Evolutionary conservation across 2,113 vertebrate genomes (phyloP).

Genomic region (Nothoprocta perdicaria): DNA sequence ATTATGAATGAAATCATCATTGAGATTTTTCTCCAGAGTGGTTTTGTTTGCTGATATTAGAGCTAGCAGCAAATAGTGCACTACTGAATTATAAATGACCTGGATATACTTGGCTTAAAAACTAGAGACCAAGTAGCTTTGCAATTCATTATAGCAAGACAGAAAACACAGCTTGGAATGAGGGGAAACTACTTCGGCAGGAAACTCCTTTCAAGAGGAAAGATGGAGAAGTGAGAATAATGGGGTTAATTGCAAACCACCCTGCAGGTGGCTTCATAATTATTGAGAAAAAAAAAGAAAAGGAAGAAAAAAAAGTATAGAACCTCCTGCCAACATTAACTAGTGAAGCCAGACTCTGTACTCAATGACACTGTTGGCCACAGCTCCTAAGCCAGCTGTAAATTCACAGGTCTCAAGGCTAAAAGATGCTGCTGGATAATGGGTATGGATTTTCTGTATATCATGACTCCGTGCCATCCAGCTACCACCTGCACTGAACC

Average conservation of each 20-base stretch:
- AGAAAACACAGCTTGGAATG: background rate
- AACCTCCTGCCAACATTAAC: background rate
- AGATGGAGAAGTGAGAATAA: background rate
- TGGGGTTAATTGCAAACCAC: too few relatives aligned
- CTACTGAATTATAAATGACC: background rate
- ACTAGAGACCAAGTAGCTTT: background rate
- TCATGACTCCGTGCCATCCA: conserved; percentile 29
- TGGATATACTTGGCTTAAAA: background rate
- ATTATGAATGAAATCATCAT: background rate
- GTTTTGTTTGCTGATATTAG: background rate
- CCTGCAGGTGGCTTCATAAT: background rate
- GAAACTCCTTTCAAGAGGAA: background rate
- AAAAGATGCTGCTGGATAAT: conserved; percentile 23
- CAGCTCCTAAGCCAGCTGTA: conserved; percentile 2
- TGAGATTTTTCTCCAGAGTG: background rate
- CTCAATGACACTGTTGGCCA: background rate
- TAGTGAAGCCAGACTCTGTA: background rate
- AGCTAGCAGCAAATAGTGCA: conserved; percentile 1
- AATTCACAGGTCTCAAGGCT: background rate
- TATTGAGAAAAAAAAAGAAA: background rate
- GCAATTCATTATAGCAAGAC: background rate
- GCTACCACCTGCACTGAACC: conserved; percentile 35
- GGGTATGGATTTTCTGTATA: conserved; percentile 54
- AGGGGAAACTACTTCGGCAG: background rate
- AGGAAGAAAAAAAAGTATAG: background rate